Evolutionary conservation across 2,797 vertebrate species (phyloP), one percentile per base, ranked within the genome.

Genomic region (Hozukius guyotensis): DNA sequence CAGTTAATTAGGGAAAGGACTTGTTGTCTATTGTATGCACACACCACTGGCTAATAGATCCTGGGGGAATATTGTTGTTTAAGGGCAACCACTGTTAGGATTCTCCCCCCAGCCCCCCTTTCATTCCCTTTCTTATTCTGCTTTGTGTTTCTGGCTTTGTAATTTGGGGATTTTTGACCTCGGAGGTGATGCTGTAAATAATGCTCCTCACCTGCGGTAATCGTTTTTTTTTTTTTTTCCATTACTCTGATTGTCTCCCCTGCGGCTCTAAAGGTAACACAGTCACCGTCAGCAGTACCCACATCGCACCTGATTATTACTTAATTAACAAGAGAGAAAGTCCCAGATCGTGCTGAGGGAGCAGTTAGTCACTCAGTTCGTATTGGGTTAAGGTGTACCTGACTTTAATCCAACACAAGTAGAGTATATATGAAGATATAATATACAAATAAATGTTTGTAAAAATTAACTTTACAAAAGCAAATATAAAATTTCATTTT

Each of bases 251-350:
- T 80, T 63, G 57, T 80, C 73, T 88, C 87, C 85, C 88, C 88
- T 55, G 83, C 1, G 78, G 82, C 78, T 86, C 25, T 68, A 11
- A 78, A 72, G 81, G 82, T 24, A 72, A 38, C 82, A 59, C 36
- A 66, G 72, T 80, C 81, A 80, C 64, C 61, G 14, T 85, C 86
- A 85, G 72, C 85, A 75, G 62, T 24, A 27, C 29, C 65, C 69
- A 55, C 87, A 69, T 49, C 29, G 12, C 86, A 89, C 77, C 86
- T 90, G 87, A 89, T 91, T 85, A 85, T 84, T 75, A 67, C 86
- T 81, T 88, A 76, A 91, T 93, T 88, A 92, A 77, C 68, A 29
- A 27, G 83, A 77, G 27, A 52, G 82, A 79, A 82, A 82, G 81
- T 85, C 78, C 27, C 72, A 34, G 62, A 74, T 82, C 24, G 10